Evolutionary conservation across 2,113 vertebrate species (phyloP), one percentile per base, ranked within the genome.

Genomic region (Bubo bubo): DNA sequence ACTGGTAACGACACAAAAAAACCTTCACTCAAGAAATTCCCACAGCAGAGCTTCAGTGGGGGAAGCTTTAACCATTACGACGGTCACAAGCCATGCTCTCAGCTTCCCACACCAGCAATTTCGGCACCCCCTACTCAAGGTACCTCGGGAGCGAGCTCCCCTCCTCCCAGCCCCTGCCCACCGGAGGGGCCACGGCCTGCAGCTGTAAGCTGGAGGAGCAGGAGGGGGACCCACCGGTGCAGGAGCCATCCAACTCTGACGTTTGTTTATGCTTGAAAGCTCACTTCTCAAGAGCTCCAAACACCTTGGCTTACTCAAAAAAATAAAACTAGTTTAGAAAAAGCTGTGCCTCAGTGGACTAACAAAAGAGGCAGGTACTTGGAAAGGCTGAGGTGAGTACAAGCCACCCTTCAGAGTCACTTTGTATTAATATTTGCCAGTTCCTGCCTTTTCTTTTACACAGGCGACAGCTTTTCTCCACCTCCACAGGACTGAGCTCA

Each of bases 401-500:
- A 0, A 85, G 58, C 47, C 63, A 81, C 74, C 63, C 75, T 83
- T 70, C 59, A 70, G 75, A 93, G 67, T 53, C 79, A n/a, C 70
- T 86, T 11, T 47, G 60, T 34, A 73, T 55, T 66, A 43, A 47
- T 55, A 63, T 84, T 88, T 75, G 55, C 72, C 88, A 68, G 92
- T 55, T 47, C 64, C 86, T 93, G 82, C 82, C 90, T 60, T 79
- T 52, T 68, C 50, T 79, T 63, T 72, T 27, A 58, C 68, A 53
- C 47, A 59, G 32, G 47, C 32, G 0, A 90, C 0, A 5, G 71
- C 56, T 88, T 84, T 81, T 63, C 88, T 95, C 64, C 79, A 92
- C 94, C 90, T 95, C 83, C 88, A 49, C 14, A 2, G 56, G 64
- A 75, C 76, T 72, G 91, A 95, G 80, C 83, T 96, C 86, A 68